Conservation (phyloP, 2,797 vertebrate genomes). For the Oryzias dopingdopingensis region DNA sequence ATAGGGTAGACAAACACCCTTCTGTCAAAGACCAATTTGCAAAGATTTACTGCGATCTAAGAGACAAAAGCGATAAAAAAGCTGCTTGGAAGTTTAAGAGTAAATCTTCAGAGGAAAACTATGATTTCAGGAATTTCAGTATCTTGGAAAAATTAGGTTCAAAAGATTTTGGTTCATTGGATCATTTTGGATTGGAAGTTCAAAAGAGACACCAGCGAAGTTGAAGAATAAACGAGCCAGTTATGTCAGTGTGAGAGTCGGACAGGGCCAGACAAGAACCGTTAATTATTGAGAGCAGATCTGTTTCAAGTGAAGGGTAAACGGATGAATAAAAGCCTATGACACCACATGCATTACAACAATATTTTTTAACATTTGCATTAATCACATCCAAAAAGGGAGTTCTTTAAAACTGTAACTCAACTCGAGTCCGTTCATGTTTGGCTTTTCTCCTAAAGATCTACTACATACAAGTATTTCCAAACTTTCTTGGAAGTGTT, state of each 20-base stretch:
- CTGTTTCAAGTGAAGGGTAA: slow-evolving; percentile 11
- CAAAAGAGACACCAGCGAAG: slow-evolving; percentile 28
- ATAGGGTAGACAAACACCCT: slow-evolving; percentile 11
- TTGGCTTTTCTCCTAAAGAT: too few species aligned
- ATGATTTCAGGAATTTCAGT: slow-evolving; percentile 17
- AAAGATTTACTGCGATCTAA: slow-evolving; percentile 38
- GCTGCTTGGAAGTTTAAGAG: too few species aligned
- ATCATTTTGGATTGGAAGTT: neutral
- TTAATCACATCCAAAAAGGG: slow-evolving; percentile 6
- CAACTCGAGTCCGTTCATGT: too few species aligned
- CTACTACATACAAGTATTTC: too few species aligned
- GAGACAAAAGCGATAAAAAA: slow-evolving; percentile 38
- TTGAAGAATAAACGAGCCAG: slow-evolving; percentile 30
- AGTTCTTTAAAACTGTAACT: slow-evolving; percentile 17
- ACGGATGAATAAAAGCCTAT: slow-evolving; percentile 10
- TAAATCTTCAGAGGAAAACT: slow-evolving; percentile 45
- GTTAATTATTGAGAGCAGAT: slow-evolving; percentile 8
- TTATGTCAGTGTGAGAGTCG: slow-evolving; percentile 28
- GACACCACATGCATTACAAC: slow-evolving; percentile 6
- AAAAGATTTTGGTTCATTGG: slow-evolving; percentile 1
- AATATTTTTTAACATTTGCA: slow-evolving; percentile 14
- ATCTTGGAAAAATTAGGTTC: slow-evolving; percentile 23
- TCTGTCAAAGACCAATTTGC: slow-evolving; percentile 39
- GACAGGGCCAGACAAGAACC: slow-evolving; percentile 21
- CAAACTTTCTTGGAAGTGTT: too few species aligned